Conservation (phyloP, 2,888 invertebrate genomes). For the Sesamia inferens region DNA sequence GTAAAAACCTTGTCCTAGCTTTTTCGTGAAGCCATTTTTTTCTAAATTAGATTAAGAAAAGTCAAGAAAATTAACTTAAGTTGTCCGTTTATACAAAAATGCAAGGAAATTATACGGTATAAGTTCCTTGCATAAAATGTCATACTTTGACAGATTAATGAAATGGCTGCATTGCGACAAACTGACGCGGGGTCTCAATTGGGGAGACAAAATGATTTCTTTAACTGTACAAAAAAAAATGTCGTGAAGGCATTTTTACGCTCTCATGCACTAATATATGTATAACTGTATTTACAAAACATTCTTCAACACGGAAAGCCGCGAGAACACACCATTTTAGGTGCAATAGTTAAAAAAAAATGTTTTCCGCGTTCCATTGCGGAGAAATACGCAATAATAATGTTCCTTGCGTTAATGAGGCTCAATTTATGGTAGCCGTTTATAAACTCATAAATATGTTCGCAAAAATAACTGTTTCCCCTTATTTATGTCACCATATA, state of each 20-base stretch:
- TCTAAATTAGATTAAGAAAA: constrained; percentile 7
- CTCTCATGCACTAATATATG: constrained; percentile 8
- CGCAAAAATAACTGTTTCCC: constrained; percentile 57
- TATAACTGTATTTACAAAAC: constrained; percentile 26
- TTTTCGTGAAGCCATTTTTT: constrained; percentile 24
- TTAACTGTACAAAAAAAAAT: constrained; percentile 2
- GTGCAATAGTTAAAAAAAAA: constrained; percentile 41
- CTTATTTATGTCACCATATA: constrained; percentile 59
- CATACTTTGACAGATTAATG: not conserved
- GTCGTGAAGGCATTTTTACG: constrained; percentile 17
- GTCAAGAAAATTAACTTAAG: not conserved
- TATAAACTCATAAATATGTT: constrained; percentile 63
- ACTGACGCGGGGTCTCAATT: not conserved
- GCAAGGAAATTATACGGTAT: too few species aligned
- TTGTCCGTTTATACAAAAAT: too few species aligned
- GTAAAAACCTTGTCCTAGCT: constrained; percentile 48
- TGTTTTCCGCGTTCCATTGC: constrained; percentile 37
- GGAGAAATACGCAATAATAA: constrained; percentile 48
- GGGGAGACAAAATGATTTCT: not conserved
- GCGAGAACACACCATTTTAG: constrained; percentile 29
- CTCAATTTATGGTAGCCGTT: constrained; percentile 58
- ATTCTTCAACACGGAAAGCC: constrained; percentile 23
- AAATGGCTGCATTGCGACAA: not conserved
- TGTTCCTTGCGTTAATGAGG: constrained; percentile 57
- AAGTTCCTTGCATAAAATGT: too few species aligned